Evolutionary conservation across 2,113 vertebrate genomes (phyloP).

Genomic region (Rhinoptilus africanus): DNA sequence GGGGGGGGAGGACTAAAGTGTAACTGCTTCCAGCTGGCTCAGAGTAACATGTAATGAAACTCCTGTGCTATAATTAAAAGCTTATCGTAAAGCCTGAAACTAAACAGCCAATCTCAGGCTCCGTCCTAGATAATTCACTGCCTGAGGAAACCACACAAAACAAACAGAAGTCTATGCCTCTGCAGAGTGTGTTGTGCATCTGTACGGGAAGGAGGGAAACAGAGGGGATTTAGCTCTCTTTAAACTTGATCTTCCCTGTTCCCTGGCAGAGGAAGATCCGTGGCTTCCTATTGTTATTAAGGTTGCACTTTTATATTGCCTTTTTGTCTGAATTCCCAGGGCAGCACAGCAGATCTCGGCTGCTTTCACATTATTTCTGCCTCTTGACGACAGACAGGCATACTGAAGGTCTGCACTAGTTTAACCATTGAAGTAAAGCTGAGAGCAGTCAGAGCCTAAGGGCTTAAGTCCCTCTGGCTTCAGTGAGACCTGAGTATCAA

Average conservation of each 20-base stretch:
- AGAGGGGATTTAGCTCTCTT: neutral
- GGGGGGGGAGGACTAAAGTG: constrained; percentile 73
- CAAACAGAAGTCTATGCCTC: constrained; percentile 49
- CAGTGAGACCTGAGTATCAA: neutral
- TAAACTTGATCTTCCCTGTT: neutral
- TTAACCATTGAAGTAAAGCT: neutral
- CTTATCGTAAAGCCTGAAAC: constrained; percentile 54
- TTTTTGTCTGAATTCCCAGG: neutral
- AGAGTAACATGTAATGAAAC: constrained; percentile 24
- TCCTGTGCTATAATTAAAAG: constrained; percentile 43
- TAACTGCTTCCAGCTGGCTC: constrained; percentile 89
- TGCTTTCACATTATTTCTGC: neutral
- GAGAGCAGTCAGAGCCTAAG: neutral
- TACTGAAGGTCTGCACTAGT: neutral
- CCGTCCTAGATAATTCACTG: constrained; percentile 3
- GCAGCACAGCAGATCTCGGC: neutral
- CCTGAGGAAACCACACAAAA: constrained; percentile 72
- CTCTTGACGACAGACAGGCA: neutral
- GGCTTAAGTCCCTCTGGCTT: neutral
- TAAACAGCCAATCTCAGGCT: constrained; percentile 15
- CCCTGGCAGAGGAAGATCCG: neutral
- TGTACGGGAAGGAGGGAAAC: neutral
- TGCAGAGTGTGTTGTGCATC: neutral
- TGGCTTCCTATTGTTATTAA: neutral
- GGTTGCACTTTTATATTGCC: neutral